Base-by-base conservation (phyloP, 2,113 vertebrate genomes). In the Collichthys lucidus region DNA sequence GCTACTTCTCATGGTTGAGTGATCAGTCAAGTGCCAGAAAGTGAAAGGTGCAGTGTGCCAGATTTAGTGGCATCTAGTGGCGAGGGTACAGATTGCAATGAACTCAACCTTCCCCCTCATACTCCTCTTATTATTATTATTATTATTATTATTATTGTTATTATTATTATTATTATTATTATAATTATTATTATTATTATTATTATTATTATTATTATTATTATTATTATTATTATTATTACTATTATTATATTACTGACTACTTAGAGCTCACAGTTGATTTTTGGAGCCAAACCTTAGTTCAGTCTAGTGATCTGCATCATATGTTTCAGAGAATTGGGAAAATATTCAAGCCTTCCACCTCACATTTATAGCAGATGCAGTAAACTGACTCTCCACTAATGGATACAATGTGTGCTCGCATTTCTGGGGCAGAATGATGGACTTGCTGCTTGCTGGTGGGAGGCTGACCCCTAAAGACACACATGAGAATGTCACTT, bases 381-480 rank as follows among this genome's bases (percentile, higher is more conserved):
- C 15, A 40, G 11, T 16, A 31, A 12, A 26, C 14, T 44, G 50
- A 64, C 16, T 20, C 50, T 66, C 24, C 20, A 16, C 64, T 55
- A 10, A 52, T 11, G 22, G 47, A 53, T 46, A 67, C 4, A n/a
- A 11, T 4, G 24, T 67, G 50, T 22, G 11, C 42, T 53, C 19
- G 40, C 15, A 53, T 24, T 65, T 71, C 46, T 70, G 40, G 53
- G 50, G 9, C 20, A 70, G 57, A 49, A 12, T 4, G 19, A 44
- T 53, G 63, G 17, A 74, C 35, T 63, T 5, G 7, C 4, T 26
- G n/a, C 31, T 49, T 11, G 22, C 7, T 17, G 50, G 16, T 40
- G 22, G 20, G 55, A 79, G 47, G 44, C 55, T 79, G 66, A 77
- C 63, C 20, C 49, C 75, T 77, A 68, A 68, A 80, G 55, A 75